Evolutionary conservation across 2,888 invertebrate genomes (phyloP).

Genomic region (Leptopilina drosophilae): DNA sequence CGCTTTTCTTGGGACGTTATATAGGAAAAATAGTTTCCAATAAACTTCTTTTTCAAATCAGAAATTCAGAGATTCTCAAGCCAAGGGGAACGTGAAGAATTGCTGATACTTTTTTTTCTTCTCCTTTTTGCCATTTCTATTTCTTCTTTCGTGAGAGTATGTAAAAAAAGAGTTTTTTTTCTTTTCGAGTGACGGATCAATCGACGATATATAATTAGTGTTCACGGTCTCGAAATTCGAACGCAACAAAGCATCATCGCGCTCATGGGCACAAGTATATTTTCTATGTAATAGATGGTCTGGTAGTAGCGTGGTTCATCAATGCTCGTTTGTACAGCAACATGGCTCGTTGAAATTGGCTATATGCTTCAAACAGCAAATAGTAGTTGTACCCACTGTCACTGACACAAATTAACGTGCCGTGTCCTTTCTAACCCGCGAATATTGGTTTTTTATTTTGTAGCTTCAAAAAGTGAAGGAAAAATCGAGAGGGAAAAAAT

Average conservation of each 20-base stretch:
- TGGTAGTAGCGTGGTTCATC: slow-evolving; percentile 14
- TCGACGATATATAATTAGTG: slow-evolving; percentile 14
- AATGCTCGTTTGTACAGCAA: slow-evolving; percentile 35
- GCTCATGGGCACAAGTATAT: slow-evolving; percentile 16
- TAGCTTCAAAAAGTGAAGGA: no score
- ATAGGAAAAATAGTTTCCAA: slow-evolving; percentile 21
- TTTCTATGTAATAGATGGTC: slow-evolving; percentile 29
- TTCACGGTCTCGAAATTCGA: slow-evolving; percentile 29
- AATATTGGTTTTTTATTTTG: background rate
- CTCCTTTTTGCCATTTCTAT: no score
- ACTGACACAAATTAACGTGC: slow-evolving; percentile 29
- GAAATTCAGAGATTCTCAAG: slow-evolving; percentile 16
- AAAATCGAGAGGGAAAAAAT: no score
- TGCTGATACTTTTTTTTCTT: background rate
- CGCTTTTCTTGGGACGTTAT: background rate
- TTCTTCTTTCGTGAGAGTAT: background rate
- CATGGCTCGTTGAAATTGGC: slow-evolving; percentile 33
- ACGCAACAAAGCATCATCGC: slow-evolving; percentile 22
- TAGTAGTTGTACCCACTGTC: background rate
- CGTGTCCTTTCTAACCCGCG: background rate
- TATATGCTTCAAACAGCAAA: slow-evolving; percentile 20
- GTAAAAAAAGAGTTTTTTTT: background rate
- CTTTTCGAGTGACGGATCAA: slow-evolving; percentile 30
- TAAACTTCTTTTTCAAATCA: slow-evolving; percentile 2
- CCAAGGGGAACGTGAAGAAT: background rate